A percentile compares a stretch with the other conserved stretches of the same genome.
Conservation (phyloP, 2,888 invertebrate genomes). For the Drosophila trichaetosa region DNA sequence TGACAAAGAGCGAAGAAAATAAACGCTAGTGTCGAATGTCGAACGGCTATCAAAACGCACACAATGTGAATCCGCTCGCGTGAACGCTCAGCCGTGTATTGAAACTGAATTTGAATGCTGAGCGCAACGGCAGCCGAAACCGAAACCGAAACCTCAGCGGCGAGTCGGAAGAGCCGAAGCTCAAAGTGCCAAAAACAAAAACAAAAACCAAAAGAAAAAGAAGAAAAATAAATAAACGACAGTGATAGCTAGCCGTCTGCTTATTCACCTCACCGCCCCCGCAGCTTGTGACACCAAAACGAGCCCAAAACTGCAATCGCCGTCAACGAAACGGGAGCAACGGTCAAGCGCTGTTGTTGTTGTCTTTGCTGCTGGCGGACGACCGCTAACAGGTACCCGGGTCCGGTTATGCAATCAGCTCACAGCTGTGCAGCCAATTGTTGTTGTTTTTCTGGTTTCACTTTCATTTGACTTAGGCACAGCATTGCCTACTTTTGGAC, state of each 20-base stretch:
- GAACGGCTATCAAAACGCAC: constrained; percentile 39
- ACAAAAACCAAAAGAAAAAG: constrained; percentile 28
- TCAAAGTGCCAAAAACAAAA: constrained; percentile 61
- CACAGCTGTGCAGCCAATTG: constrained; percentile 40
- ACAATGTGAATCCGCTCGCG: constrained; percentile 63
- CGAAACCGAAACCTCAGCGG: constrained; percentile 39
- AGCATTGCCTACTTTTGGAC: constrained; percentile 40
- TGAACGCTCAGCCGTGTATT: constrained; percentile 77
- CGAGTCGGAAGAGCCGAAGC: constrained; percentile 70
- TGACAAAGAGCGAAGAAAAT: constrained; percentile 19
- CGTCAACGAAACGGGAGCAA: constrained; percentile 64
- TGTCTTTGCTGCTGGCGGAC: not conserved
- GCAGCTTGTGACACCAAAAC: constrained; percentile 64
- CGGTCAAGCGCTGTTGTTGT: constrained; percentile 42
- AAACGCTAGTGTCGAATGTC: constrained; percentile 24
- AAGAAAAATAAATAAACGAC: constrained; percentile 39
- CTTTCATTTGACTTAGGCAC: constrained; percentile 61
- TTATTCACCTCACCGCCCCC: constrained; percentile 30
- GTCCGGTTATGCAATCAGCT: constrained; percentile 79
- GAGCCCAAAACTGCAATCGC: constrained; percentile 76
- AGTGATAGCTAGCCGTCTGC: constrained; percentile 4
- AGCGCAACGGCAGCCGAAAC: constrained; percentile 38
- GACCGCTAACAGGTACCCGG: constrained; percentile 50
- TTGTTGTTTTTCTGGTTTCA: constrained; percentile 59
- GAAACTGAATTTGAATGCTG: constrained; percentile 69